Evolutionary conservation across 2,888 invertebrate species (phyloP), one percentile per base, ranked within the genome.

Genomic region (Octonoba sinensis): DNA sequence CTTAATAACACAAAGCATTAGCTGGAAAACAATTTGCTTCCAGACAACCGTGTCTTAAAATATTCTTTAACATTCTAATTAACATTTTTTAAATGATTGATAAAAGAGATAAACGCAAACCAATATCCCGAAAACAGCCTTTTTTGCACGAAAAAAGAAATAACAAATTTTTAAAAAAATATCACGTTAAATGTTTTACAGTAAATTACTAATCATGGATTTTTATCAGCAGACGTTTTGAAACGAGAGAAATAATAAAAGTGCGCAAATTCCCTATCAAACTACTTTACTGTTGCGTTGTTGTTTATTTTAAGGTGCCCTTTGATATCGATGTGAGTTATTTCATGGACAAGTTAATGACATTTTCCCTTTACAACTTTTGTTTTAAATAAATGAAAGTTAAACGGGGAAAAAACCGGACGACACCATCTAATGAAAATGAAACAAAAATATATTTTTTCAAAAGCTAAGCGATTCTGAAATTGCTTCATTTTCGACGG

Each of bases 361-460:
- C 76, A 70, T 76, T 70, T 76, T 44, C 76, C 24, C 51, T 56
- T 70, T 62, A 54, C 16, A 36, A 18, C 49, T 62, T 76, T 76
- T 76, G 76, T 76, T 76, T 76, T 62, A 76, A 62, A 76, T 76
- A 76, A 76, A 76, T 36, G 62, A 51, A 60, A 54, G 69, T 56
- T 70, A 27, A 54, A 44, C 49, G 27, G 64, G 24, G 47, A 65
- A 36, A 71, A 65, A 64, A 64, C 44, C 16, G 69, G 56, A 76
- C 76, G 62, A 24, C 36, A 36, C 36, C 69, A 22, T 12, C 62
- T 70, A 76, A 76, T 70, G 76, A 76, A 76, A 76, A 54, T 54
- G 54, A 54, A 69, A 60, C 44, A 59, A 46, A 62, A 54, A 60
- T 44, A 62, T 1, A 60, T 16, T 36, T 36, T 36, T 60, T 60